Evolutionary conservation across 1,140 invertebrate species (phyloP), one percentile per base, ranked within the genome.

Genomic region (Leptinotarsa lineolata): DNA sequence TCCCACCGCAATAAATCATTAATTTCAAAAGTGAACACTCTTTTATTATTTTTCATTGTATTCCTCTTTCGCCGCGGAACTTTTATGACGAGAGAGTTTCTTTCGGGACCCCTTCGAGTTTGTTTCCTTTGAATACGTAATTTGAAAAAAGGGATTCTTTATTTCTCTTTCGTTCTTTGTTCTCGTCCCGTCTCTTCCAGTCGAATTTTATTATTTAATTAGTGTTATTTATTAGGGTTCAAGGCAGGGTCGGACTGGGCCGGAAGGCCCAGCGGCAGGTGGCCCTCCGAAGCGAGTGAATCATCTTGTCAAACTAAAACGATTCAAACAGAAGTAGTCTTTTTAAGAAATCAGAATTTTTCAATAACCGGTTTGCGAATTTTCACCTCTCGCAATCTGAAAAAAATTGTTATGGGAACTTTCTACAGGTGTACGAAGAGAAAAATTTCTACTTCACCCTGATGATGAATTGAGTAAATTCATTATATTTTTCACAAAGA

Each of bases 1-100:
- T 76, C 48, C 68, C 68, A 58, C 74, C 74, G 66, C 66, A 78
- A 78, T 76, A 78, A 78, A 78, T 78, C 77, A 78, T 78, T 78
- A 78, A 78, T 78, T 78, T 78, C 48, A 74, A 75, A 75, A 77
- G 74, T 70, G 73, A 74, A 75, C 68, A 75, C 70, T 75, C 68
- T 75, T 78, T 54, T 54, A 71, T 78, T 76, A 70, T 73, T 76
- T 70, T 70, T 72, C 66, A 58, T 64, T 68, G 18, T 71, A 66
- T 44, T 58, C 68, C 22, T 66, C 64, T 24, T 66, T 66, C 39
- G 64, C 63, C 30, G 60, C 22, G 20, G 59, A 68, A 68, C 18
- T 64, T 64, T 44, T 48, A 22, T 30, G 48, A 66, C 64, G 39
- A 45, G n/a, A 46, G 48, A 54, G 48, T 54, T 54, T 46, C 16